Percentiles rank a stretch among this genome's conserved stretches.
Evolutionary conservation across 2,113 vertebrate species (phyloP).

Genomic region (Pyxicephalus adspersus): DNA sequence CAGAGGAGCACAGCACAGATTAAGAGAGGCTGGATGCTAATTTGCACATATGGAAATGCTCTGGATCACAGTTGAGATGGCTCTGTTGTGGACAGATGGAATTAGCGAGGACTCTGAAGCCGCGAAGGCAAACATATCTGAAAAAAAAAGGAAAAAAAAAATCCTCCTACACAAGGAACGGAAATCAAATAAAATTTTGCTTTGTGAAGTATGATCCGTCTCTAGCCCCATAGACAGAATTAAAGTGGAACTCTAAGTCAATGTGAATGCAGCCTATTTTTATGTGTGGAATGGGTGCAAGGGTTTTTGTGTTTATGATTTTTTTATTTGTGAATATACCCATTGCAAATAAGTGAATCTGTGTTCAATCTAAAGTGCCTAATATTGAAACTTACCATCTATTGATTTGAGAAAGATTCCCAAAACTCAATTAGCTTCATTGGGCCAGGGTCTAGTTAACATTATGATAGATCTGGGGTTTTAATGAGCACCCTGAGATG

Average conservation of each 20-base stretch:
- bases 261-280: too few relatives aligned
- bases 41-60: constrained; percentile 98
- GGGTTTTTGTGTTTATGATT: too few relatives aligned
- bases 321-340: too few relatives aligned
- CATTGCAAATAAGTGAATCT: too few relatives aligned
- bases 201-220: constrained; percentile 47
- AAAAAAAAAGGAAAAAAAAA: constrained; percentile 63
- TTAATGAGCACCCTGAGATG: too few relatives aligned
- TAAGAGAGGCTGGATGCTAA: constrained; percentile 88
- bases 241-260: not conserved
- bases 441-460: too few relatives aligned
- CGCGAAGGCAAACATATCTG: constrained; percentile 92
- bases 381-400: too few relatives aligned
- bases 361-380: too few relatives aligned
- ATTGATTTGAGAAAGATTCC: too few relatives aligned
- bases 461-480: too few relatives aligned
- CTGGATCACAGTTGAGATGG: constrained; percentile 86
- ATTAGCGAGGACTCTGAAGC: constrained; percentile 93
- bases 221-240: constrained; percentile 6
- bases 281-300: too few relatives aligned
- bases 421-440: too few relatives aligned
- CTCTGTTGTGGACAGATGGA: constrained; percentile 99
- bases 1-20: constrained; percentile 82
- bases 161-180: constrained; percentile 60
- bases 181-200: constrained; percentile 61